These are phyloP conservation scores for Heliothis peltigera DNA, from an alignment of 2,888 invertebrate species.

Conservation along the genomic window DNA sequence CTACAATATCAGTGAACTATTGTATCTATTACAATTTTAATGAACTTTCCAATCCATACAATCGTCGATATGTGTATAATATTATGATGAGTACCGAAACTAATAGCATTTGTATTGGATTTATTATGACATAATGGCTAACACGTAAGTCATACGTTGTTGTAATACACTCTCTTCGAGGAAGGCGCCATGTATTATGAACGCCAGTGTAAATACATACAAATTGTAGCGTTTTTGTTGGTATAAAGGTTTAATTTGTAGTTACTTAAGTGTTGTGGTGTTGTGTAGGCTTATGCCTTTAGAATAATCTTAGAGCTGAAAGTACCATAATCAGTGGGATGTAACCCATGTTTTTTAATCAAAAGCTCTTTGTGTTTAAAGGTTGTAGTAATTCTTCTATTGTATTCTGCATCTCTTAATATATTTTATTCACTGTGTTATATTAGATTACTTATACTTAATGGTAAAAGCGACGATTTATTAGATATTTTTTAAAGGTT, in stretches of 20 bases:
- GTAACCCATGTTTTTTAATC: no score
- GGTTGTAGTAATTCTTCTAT: no score
- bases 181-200: conserved; percentile 7
- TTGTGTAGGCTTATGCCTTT: no score
- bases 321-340: no score
- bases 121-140: conserved; percentile 29
- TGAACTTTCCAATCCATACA: conserved; percentile 47
- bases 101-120: conserved; percentile 26
- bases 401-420: no score
- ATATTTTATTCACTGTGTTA: no score
- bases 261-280: neutral
- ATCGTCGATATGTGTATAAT: conserved; percentile 24
- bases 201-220: neutral
- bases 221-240: neutral
- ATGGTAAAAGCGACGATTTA: no score
- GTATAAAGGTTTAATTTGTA: neutral
- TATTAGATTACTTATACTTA: no score
- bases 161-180: conserved; percentile 29
- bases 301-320: no score
- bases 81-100: conserved; percentile 32
- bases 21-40: conserved; percentile 36
- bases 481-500: no score
- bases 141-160: conserved; percentile 36
- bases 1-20: conserved; percentile 17
- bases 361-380: no score